Evolutionary conservation across 2,113 vertebrate genomes (phyloP).

Genomic region (Nymphicus hollandicus): DNA sequence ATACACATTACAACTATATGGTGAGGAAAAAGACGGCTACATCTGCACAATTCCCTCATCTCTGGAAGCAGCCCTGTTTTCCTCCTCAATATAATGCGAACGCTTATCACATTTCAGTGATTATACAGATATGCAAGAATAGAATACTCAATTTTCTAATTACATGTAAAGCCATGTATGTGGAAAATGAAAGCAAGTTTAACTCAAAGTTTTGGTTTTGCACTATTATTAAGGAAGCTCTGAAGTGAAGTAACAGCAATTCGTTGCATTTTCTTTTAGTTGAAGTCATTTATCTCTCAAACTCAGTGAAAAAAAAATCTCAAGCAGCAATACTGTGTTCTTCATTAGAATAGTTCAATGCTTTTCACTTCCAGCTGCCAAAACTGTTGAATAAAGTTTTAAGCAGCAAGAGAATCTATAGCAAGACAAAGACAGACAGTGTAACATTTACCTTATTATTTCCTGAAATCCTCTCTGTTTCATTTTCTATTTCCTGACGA

Average conservation of each 20-base stretch:
- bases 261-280: background rate
- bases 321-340: background rate
- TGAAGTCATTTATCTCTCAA: background rate
- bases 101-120: background rate
- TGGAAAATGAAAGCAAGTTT: background rate
- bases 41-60: background rate
- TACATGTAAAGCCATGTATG: background rate
- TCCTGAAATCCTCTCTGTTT: slow-evolving; percentile 95
- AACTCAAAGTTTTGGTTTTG: background rate
- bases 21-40: background rate
- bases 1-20: background rate
- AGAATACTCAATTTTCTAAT: background rate
- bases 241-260: background rate
- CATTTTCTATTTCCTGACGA: slow-evolving; percentile 93
- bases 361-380: background rate
- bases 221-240: background rate
- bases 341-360: background rate
- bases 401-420: background rate
- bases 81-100: background rate
- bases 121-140: background rate
- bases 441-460: slow-evolving; percentile 88
- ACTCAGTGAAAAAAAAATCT: background rate
- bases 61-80: background rate
- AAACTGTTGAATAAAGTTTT: background rate
- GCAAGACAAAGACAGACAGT: background rate